Conservation (phyloP, 1,140 invertebrate genomes). For the Ylistrum balloti region DNA sequence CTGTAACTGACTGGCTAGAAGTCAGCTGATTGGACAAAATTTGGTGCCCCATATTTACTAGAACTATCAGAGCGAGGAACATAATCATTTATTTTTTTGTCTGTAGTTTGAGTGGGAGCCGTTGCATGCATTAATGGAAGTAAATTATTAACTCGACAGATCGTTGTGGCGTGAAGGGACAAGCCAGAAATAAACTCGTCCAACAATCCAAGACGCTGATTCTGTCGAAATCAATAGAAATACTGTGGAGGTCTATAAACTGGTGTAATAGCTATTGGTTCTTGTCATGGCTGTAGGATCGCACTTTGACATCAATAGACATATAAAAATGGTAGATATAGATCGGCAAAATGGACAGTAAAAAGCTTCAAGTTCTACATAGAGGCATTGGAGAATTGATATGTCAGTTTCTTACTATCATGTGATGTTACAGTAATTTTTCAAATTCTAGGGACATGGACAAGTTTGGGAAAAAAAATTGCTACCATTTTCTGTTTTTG, state of each 20-base stretch:
- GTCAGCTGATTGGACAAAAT: not conserved
- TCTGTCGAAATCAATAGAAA: conserved; percentile 18
- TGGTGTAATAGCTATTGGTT: not conserved
- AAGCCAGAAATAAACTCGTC: not conserved
- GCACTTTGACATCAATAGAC: not conserved
- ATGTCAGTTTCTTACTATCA: not conserved
- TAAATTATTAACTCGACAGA: not conserved
- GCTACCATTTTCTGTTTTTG: not conserved
- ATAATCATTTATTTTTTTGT: not conserved
- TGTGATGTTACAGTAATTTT: not conserved
- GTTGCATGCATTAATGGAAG: not conserved
- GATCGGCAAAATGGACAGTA: not conserved
- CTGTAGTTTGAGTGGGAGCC: not conserved
- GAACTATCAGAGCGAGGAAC: not conserved
- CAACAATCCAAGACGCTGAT: not conserved
- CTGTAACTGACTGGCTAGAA: not conserved
- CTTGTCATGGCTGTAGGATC: not conserved
- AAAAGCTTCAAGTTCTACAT: not conserved
- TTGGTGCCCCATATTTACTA: not conserved
- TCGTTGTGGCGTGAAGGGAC: not conserved
- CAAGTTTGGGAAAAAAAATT: not conserved
- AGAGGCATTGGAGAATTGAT: not conserved
- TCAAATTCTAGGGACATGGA: not conserved
- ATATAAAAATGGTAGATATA: not conserved
- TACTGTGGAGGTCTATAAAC: not conserved